phyloP scores from a whole-genome alignment of 2,113 vertebrate species.

The Rhinopomastus cyanomelas region DNA sequence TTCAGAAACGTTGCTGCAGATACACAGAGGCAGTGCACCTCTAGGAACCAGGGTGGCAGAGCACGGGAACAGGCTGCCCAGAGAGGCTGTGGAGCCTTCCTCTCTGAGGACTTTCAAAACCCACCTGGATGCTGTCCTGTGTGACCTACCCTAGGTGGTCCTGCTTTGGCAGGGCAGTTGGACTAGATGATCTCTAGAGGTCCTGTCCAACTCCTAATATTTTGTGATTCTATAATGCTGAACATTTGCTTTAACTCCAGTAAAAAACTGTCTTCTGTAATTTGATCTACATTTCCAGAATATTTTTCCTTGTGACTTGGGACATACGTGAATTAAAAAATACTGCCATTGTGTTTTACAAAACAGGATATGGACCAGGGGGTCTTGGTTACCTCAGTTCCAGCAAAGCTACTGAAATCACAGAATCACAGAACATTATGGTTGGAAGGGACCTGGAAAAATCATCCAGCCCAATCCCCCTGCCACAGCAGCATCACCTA shows the following conservation, averaged over 20 bases:
- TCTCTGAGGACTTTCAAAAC: no score
- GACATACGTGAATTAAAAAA: background rate
- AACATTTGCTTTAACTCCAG: background rate
- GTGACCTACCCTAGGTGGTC: no score
- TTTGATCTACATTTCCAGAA: background rate
- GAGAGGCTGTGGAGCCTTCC: no score
- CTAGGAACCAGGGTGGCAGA: background rate
- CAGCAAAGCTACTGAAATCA: fast-evolving
- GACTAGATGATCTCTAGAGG: no score
- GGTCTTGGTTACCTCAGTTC: background rate
- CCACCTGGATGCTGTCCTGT: no score
- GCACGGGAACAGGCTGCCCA: no score
- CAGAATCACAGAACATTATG: no score
- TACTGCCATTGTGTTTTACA: background rate
- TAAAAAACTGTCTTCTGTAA: background rate
- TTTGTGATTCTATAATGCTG: background rate
- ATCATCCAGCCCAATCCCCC: no score
- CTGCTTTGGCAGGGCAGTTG: no score
- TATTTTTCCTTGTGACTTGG: background rate
- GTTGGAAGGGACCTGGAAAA: no score
- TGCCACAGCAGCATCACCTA: no score
- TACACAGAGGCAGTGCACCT: background rate
- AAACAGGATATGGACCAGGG: background rate
- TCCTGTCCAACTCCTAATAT: no score
- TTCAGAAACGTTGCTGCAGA: background rate